Evolutionary conservation across 2,797 vertebrate species (phyloP).

Genomic region (Antennarius maculatus): DNA sequence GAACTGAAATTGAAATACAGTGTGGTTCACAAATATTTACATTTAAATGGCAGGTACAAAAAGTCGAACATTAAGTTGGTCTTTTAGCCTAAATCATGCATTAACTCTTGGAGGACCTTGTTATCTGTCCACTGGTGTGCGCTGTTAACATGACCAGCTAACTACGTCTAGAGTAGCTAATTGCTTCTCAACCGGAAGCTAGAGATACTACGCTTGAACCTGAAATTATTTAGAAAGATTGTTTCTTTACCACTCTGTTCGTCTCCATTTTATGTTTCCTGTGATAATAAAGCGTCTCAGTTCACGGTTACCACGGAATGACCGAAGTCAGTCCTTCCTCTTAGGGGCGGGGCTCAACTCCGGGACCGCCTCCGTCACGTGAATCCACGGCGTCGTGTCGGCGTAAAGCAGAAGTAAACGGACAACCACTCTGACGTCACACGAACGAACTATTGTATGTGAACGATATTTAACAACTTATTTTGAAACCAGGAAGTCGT

Average conservation of each 20-base stretch:
- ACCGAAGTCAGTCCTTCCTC: conserved; percentile 10
- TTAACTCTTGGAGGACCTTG: fast-evolving
- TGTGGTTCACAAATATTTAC: too few relatives aligned
- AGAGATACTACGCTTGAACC: not conserved
- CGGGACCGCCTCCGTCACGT: not conserved
- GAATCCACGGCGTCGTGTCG: too few relatives aligned
- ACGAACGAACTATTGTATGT: too few relatives aligned
- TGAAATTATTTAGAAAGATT: not conserved
- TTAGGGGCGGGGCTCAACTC: too few relatives aligned
- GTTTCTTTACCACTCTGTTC: conserved; percentile 69
- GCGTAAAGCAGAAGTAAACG: too few relatives aligned
- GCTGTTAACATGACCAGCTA: not conserved
- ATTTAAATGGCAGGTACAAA: not conserved
- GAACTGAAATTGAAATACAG: not conserved
- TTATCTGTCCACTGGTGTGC: not conserved
- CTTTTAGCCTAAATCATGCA: not conserved
- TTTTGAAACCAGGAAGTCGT: too few relatives aligned
- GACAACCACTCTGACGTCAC: too few relatives aligned
- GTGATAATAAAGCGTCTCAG: not conserved
- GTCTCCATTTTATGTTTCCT: conserved; percentile 65
- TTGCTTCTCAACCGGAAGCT: not conserved
- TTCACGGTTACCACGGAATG: not conserved
- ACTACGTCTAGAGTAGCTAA: not conserved
- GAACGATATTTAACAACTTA: too few relatives aligned
- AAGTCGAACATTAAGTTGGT: not conserved